Percentiles rank a stretch among this genome's conserved stretches.
phyloP scores from a whole-genome alignment of 30 jellyfish, hydroid and myxozoan genomes.

The Aurelia coerulea region DNA sequence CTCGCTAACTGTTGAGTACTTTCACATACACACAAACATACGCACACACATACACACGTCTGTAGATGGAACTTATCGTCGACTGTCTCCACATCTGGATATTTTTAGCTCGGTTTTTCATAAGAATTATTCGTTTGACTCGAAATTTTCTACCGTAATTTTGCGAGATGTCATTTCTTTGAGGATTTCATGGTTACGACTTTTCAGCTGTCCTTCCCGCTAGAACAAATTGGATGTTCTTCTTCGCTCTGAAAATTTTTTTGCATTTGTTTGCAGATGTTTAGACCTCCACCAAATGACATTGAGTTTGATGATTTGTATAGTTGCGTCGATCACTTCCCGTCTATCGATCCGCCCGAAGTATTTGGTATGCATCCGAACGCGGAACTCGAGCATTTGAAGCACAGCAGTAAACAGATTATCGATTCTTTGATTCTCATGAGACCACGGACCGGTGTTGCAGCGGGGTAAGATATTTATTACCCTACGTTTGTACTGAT shows the following conservation, averaged over 20 bases:
- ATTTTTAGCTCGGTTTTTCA: too few relatives aligned
- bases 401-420: slow-evolving; percentile 46
- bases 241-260: background rate
- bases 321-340: slow-evolving; percentile 50
- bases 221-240: too few relatives aligned
- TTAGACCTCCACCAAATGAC: slow-evolving; percentile 50
- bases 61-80: too few relatives aligned
- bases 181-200: too few relatives aligned
- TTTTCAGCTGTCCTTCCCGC: too few relatives aligned
- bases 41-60: too few relatives aligned
- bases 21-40: too few relatives aligned
- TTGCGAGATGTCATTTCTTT: too few relatives aligned
- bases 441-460: slow-evolving; percentile 46
- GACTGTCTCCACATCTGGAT: too few relatives aligned
- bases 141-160: too few relatives aligned
- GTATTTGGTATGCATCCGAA: slow-evolving; percentile 81
- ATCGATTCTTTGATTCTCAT: slow-evolving; percentile 39
- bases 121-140: too few relatives aligned
- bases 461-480: slow-evolving; percentile 34
- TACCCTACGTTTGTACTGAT: background rate
- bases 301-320: slow-evolving; percentile 44
- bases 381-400: slow-evolving; percentile 55
- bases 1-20: too few relatives aligned
- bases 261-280: slow-evolving; percentile 24
- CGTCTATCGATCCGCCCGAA: slow-evolving; percentile 73